Base-by-base conservation (phyloP, 2,888 invertebrate species). In the Apamea crenata region DNA sequence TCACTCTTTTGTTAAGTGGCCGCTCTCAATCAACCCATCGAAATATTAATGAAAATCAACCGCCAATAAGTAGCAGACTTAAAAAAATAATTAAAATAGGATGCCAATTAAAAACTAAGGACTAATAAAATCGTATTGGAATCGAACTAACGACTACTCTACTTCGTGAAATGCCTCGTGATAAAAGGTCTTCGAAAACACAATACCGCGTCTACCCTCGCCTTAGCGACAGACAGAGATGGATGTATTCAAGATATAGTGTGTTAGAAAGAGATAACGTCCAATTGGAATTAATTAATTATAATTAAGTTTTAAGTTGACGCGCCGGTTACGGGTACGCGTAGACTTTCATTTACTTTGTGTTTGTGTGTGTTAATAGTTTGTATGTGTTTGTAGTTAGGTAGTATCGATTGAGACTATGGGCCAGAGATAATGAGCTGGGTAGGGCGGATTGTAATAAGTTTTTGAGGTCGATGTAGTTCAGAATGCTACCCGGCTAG, bases 221-320 rank as follows among this genome's bases (percentile, higher is more conserved):
- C 91, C 91, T 91, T 90, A 90, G 88, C 90, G 93, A 89, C 88
- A 90, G 95, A 96, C 87, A 88, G 93, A 90, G 96, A 96, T 86
- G 88, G 91, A 83, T 83, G 93, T 94, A 97, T 93, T 94, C 95
- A 97, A 97, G 97, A 97, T 95, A 90, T 86, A 81, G 79, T 89
- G 82, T 80, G 95, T 86, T 92, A 87, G 96, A 96, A 92, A 93
- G 94, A 94, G 96, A 97, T 91, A 92, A 93, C 92, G 93, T 93
- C 94, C 97, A 97, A 97, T 97, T 97, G 97, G 97, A 97, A 97
- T 98, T 98, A 98, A 98, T 98, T 98, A 98, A 98, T 98, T 98
- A 98, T 98, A 98, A 98, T 98, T 98, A 98, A 98, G 98, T 98
- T 98, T 97, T 98, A 98, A 98, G 98, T 98, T 97, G 97, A 97